Evolutionary conservation across 2,797 vertebrate genomes (phyloP).

Genomic region (Scleropages formosus): DNA sequence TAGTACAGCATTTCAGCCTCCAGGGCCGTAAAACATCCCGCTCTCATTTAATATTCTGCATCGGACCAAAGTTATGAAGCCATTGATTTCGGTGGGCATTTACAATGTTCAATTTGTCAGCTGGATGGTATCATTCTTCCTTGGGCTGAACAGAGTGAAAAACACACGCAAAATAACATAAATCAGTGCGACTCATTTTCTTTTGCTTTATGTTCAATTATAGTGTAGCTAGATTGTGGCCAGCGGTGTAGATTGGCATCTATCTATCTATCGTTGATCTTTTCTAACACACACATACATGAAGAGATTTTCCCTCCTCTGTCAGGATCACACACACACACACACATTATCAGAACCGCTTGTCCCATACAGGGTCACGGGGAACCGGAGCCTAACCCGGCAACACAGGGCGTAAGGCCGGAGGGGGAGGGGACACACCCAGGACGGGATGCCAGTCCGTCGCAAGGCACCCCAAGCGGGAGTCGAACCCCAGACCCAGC

Average conservation of each 20-base stretch:
- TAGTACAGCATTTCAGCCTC: constrained; percentile 58
- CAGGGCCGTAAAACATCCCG: constrained; percentile 54
- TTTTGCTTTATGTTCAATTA: not conserved
- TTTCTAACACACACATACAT: not conserved
- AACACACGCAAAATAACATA: not conserved
- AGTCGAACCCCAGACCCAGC: too few species aligned
- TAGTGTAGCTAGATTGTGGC: too few species aligned
- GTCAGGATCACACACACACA: too few species aligned
- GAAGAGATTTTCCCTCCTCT: too few species aligned
- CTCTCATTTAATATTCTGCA: constrained; percentile 63
- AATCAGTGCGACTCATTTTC: constrained; percentile 9
- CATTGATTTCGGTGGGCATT: constrained; percentile 56
- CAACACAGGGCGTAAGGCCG: too few species aligned
- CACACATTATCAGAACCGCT: too few species aligned
- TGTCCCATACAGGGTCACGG: too few species aligned
- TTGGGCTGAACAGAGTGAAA: constrained; percentile 14
- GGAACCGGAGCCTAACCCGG: too few species aligned
- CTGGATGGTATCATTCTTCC: constrained; percentile 8
- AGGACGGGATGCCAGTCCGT: too few species aligned
- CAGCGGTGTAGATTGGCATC: too few species aligned
- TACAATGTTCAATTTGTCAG: constrained; percentile 44
- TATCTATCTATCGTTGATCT: constrained; percentile 26
- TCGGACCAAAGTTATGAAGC: constrained; percentile 57
- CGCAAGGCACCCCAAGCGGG: too few species aligned
- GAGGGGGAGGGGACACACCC: too few species aligned